Evolutionary conservation across 92 coral and sea anemone species (phyloP).

Genomic region (Paramuricea clavata): DNA sequence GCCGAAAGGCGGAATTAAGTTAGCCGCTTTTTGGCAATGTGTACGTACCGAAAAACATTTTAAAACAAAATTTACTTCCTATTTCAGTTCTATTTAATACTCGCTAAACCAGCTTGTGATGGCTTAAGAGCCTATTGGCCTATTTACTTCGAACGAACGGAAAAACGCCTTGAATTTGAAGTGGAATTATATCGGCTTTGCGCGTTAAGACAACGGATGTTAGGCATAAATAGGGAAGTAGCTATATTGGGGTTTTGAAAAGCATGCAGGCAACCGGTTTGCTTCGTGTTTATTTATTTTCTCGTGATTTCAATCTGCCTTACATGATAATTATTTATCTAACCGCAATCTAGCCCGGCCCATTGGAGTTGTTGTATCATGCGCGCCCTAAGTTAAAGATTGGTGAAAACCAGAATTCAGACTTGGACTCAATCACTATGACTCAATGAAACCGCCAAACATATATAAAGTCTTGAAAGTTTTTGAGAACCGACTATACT

Average conservation of each 20-base stretch:
- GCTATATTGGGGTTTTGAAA: neutral
- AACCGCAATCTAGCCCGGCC: constrained; percentile 6
- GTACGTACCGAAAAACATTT: neutral
- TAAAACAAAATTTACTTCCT: neutral
- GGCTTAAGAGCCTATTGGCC: neutral
- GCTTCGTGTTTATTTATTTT: neutral
- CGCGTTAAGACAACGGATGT: neutral
- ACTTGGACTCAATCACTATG: neutral
- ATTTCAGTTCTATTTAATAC: neutral
- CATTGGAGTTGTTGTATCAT: neutral
- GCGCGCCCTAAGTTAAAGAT: neutral
- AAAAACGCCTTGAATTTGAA: constrained; percentile 33
- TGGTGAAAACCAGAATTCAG: neutral
- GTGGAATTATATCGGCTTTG: constrained; percentile 3
- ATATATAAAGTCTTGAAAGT: neutral
- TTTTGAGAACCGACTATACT: neutral
- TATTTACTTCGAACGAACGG: constrained; percentile 3
- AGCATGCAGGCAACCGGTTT: too few species aligned
- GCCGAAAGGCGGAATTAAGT: neutral
- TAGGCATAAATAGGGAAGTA: neutral
- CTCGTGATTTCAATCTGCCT: neutral
- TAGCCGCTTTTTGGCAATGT: constrained; percentile 1
- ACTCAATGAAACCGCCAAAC: too few species aligned
- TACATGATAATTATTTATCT: constrained; percentile 6
- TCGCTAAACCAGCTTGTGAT: neutral